A percentile compares a stretch with the other conserved stretches of the same genome.
Conservation (phyloP, 2,113 vertebrate species). For the Scalopus aquaticus region DNA sequence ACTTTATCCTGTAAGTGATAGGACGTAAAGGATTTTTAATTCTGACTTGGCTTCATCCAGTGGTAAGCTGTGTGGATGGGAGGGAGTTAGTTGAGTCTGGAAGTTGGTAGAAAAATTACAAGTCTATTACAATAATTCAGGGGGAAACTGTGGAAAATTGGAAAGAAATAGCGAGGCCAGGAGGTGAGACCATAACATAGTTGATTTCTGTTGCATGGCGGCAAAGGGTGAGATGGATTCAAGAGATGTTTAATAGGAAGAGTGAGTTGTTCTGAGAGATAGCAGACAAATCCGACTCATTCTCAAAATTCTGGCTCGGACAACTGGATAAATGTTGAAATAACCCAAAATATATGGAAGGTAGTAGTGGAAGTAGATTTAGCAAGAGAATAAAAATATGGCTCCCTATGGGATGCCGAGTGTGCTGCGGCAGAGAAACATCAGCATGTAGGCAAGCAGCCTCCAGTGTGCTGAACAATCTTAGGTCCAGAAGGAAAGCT, state of each 20-base stretch:
- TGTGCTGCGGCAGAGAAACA: not conserved
- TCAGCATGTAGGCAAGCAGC: too few species aligned
- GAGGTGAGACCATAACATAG: too few species aligned
- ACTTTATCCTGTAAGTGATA: not conserved
- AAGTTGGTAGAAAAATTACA: not conserved
- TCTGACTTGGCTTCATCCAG: not conserved
- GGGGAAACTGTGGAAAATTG: not conserved
- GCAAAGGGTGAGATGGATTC: not conserved
- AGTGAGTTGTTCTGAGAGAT: not conserved
- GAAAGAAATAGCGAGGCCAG: not conserved
- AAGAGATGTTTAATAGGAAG: not conserved
- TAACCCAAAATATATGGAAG: not conserved
- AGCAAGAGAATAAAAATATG: not conserved
- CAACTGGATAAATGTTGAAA: not conserved
- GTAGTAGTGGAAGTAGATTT: not conserved
- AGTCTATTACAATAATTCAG: not conserved
- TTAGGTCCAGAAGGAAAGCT: not conserved
- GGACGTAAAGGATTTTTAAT: constrained; percentile 14
- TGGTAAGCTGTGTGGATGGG: not conserved
- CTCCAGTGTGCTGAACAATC: not conserved
- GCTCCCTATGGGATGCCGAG: not conserved
- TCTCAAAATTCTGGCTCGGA: not conserved
- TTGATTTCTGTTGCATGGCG: not conserved
- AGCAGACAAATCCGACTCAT: not conserved
- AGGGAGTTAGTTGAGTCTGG: not conserved